Percentiles rank a stretch among this genome's conserved stretches.
These are phyloP conservation scores for Heliothis subflexa DNA, from an alignment of 1,140 invertebrate species.

Conservation along the genomic window DNA sequence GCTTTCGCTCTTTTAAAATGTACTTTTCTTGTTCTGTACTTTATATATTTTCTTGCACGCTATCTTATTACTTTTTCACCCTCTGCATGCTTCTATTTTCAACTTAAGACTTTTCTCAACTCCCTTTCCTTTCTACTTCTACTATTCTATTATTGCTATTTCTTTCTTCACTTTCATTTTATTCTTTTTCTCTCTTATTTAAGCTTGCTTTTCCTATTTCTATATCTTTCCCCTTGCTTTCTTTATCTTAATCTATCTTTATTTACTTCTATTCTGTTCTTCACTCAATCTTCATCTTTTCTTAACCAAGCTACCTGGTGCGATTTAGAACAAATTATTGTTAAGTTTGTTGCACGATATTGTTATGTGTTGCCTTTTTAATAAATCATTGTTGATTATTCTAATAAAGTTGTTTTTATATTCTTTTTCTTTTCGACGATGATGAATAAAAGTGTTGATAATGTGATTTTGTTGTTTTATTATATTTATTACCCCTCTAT, in stretches of 20 bases:
- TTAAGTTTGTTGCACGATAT: slow-evolving; percentile 55
- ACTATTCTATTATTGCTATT: slow-evolving; percentile 28
- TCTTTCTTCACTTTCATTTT: slow-evolving; percentile 20
- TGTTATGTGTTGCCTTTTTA: slow-evolving; percentile 70
- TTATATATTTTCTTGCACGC: too few relatives aligned
- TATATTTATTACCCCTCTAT: not conserved
- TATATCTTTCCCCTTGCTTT: slow-evolving; percentile 6
- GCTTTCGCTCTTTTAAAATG: too few relatives aligned
- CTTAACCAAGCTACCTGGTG: slow-evolving; percentile 61
- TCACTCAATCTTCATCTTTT: slow-evolving; percentile 1
- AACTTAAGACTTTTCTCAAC: too few relatives aligned
- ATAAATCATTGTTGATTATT: slow-evolving; percentile 54
- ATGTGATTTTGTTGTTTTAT: slow-evolving; percentile 7
- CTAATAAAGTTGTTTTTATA: slow-evolving; percentile 49
- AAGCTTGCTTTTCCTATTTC: slow-evolving; percentile 16
- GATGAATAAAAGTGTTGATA: slow-evolving; percentile 7
- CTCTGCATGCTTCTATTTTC: too few relatives aligned
- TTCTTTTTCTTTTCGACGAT: slow-evolving; percentile 5
- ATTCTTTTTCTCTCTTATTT: not conserved
- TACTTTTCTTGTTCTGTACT: too few relatives aligned
- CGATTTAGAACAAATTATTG: slow-evolving; percentile 59
- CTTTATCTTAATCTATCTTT: slow-evolving; percentile 28
- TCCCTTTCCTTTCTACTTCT: not conserved
- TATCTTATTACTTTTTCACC: too few relatives aligned
- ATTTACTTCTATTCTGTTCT: slow-evolving; percentile 21